Evolutionary conservation across 2,888 invertebrate species (phyloP).

Genomic region (Lagria hirta): DNA sequence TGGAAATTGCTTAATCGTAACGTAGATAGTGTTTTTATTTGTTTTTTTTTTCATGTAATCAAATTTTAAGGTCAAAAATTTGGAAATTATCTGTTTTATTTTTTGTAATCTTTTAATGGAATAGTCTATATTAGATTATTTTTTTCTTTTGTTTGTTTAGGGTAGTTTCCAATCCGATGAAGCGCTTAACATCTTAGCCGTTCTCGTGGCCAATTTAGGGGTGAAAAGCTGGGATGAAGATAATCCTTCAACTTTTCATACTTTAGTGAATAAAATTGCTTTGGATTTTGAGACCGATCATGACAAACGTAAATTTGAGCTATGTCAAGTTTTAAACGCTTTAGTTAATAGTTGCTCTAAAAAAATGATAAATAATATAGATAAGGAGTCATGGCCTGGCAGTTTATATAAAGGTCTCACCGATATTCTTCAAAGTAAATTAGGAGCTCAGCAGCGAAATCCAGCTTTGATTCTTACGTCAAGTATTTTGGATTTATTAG

Average conservation of each 20-base stretch:
- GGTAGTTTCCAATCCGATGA: constrained; percentile 90
- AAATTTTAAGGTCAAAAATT: no score
- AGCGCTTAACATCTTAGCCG: constrained; percentile 74
- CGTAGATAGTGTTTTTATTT: no score
- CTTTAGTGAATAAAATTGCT: constrained; percentile 78
- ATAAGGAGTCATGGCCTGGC: constrained; percentile 78
- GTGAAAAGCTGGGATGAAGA: constrained; percentile 73
- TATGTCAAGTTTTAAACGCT: constrained; percentile 77
- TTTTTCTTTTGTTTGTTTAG: no score
- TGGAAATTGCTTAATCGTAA: no score
- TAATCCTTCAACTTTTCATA: constrained; percentile 78
- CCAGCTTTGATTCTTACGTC: constrained; percentile 84
- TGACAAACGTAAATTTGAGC: constrained; percentile 85
- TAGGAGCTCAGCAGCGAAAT: constrained; percentile 85
- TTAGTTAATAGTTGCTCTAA: constrained; percentile 73
- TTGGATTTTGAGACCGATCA: constrained; percentile 87
- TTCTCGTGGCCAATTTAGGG: constrained; percentile 71
- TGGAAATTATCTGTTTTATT: no score
- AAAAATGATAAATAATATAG: constrained; percentile 64
- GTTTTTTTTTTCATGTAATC: no score
- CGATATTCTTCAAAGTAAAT: constrained; percentile 84
- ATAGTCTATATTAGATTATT: no score
- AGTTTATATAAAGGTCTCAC: constrained; percentile 79
- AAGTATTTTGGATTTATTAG: constrained; percentile 75
- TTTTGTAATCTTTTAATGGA: no score